Base-by-base conservation (phyloP, 2,888 invertebrate genomes). In the Acleris cristana region DNA sequence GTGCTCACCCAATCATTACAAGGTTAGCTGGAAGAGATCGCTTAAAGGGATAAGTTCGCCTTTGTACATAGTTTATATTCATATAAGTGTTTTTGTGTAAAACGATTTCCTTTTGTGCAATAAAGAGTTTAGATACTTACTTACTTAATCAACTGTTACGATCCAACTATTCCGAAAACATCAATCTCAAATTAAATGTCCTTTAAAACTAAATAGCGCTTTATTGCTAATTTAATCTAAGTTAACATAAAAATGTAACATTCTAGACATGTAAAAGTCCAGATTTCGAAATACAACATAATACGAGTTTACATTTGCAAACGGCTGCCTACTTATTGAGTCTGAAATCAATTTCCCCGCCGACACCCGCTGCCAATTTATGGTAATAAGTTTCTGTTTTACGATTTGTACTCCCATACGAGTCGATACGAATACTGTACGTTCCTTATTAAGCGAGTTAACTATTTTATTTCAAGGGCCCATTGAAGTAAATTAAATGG, bases 331-430 rank as follows among this genome's bases (percentile, higher is more conserved):
- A 68, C 69, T 73, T 73, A 71, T 71, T 64, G 72, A 69, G 64
- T 57, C 70, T 70, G 73, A 79, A 84, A 82, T 84, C 82, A 79
- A 84, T 82, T 84, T 76, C 72, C 73, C 70, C 65, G 66, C 72
- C 75, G 76, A 79, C 82, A 75, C 74, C 74, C 73, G 71, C 71
- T 73, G 72, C 73, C 79, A 79, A 84, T 86, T 84, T 85, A 84
- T 81, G 80, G 79, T 83, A 82, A 84, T 82, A 79, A 81, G 79
- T 79, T 82, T 79, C 74, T 78, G 78, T 77, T 85, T 86, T 82
- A 83, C 80, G 82, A 80, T 69, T 68, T 52, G 40, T 51, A 64
- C 80, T 76, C 70, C 73, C 70, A 73, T 79, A 66, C 52, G 49
- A 61, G 23, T 60, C 55, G 40, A 54, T 18, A 18, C 53, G 52